Base-by-base conservation (phyloP, 37 sponge, comb jelly and placozoan species). In the Chondrilla cf. caribensis region DNA sequence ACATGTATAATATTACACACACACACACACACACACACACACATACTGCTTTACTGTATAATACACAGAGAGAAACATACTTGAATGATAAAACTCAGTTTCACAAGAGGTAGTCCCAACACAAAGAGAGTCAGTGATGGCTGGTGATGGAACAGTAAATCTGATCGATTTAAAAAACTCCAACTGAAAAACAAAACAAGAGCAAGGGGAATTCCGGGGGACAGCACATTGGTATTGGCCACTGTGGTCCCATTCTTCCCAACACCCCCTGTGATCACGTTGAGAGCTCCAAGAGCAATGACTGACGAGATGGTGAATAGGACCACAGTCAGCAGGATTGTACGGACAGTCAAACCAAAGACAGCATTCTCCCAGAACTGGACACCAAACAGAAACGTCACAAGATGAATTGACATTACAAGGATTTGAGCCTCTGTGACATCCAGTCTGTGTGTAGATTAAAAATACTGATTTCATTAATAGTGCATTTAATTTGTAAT, bases 221-320 rank as follows among this genome's bases (percentile, higher is more conserved):
- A 84, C 26, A 91, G 81, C 3, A 91, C 85, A 82, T 85, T 87
- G 3, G 92, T 87, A 47, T 79, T 86, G 80, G 85, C 83, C 38
- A 8, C 32, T 21, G 70, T 55, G n/a, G 97, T 83, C 51, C 97
- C 97, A 82, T 94, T 92, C 85, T 94, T 97, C 18, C 97, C 97
- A 18, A 82, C 80, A 18, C 97, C 97, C 11, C 88, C 80, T 26
- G 79, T 83, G 32, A 90, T 82, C 14, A 97, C 90, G 44, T 82
- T 39, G 6, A 26, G 17, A 38, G 83, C 43, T 19, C 81, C 68
- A 8, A 58, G 57, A n/a, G 81, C 18, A 14, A 87, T 19, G 41
- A 81, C 91, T 2, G 82, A 0, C 7, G 82, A 1, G 29, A 40
- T 42, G 33, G 67, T 0, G 9, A 33, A 40, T n/a, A 85, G 25